Evolutionary conservation across 2,113 vertebrate genomes (phyloP).

Genomic region (Solenodon paradoxus): DNA sequence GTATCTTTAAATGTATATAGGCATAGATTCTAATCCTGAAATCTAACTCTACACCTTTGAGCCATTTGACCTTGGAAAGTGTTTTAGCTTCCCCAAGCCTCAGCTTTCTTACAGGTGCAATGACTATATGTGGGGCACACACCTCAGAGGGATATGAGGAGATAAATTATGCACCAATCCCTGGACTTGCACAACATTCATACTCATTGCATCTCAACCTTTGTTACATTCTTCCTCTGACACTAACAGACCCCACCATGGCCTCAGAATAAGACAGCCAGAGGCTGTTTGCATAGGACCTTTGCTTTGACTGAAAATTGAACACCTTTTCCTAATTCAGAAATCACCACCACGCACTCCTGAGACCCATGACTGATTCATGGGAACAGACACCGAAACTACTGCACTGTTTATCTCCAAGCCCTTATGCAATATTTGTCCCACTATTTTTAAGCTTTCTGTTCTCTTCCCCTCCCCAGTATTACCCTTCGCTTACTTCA

Average conservation of each 20-base stretch:
- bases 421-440: conserved; percentile 52
- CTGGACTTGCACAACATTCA: not conserved
- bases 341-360: not conserved
- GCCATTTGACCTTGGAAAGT: not conserved
- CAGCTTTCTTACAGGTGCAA: not conserved
- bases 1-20: not conserved
- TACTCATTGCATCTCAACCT: accelerated
- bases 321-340: not conserved
- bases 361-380: not conserved
- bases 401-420: not conserved
- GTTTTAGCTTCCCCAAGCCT: not conserved
- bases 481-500: conserved; percentile 41
- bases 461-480: not conserved
- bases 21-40: not conserved
- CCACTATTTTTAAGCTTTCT: conserved; percentile 64
- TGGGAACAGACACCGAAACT: conserved; percentile 35
- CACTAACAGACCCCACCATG: not conserved
- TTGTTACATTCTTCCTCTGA: no score
- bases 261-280: not conserved
- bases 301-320: not conserved
- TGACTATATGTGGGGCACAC: accelerated
- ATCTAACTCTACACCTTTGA: not conserved
- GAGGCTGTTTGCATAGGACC: not conserved
- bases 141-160: not conserved
- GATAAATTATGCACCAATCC: not conserved